These are phyloP conservation scores for Lepidurus couesii DNA, from an alignment of 1,140 invertebrate genomes.

Conservation along the genomic window DNA sequence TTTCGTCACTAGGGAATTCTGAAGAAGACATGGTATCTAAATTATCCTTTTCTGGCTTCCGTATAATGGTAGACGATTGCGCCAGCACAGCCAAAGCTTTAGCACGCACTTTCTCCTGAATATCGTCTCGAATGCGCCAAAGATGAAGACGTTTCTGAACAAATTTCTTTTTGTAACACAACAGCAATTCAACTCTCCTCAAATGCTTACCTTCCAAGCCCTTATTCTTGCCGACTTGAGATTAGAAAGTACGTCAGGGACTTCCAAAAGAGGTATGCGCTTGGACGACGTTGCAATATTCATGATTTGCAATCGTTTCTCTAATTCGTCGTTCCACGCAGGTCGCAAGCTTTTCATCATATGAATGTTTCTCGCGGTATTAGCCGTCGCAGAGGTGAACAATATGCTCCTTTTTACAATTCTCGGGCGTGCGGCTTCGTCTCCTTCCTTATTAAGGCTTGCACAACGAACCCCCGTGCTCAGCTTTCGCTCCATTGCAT, in stretches of 20 bases:
- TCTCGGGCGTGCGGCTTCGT: background rate
- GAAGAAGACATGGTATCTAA: background rate
- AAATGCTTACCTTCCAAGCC: background rate
- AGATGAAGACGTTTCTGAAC: background rate
- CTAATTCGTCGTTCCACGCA: background rate
- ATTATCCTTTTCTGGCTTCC: background rate
- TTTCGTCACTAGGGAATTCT: too few species aligned
- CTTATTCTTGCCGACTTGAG: background rate
- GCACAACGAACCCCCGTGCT: background rate
- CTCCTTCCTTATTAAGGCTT: background rate
- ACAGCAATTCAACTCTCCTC: background rate
- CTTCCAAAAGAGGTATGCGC: background rate
- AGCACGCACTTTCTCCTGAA: background rate
- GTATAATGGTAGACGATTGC: background rate
- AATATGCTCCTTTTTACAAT: too few species aligned
- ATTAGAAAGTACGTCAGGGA: background rate
- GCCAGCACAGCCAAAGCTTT: background rate
- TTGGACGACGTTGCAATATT: background rate
- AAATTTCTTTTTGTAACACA: background rate
- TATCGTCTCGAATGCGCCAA: background rate
- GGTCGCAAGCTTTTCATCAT: too few species aligned
- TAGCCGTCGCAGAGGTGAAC: too few species aligned
- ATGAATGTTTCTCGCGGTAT: too few species aligned
- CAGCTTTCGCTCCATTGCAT: background rate
- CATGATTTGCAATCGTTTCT: background rate